Evolutionary conservation across 2,113 vertebrate species (phyloP).

Genomic region (Nothobranchius furzeri): DNA sequence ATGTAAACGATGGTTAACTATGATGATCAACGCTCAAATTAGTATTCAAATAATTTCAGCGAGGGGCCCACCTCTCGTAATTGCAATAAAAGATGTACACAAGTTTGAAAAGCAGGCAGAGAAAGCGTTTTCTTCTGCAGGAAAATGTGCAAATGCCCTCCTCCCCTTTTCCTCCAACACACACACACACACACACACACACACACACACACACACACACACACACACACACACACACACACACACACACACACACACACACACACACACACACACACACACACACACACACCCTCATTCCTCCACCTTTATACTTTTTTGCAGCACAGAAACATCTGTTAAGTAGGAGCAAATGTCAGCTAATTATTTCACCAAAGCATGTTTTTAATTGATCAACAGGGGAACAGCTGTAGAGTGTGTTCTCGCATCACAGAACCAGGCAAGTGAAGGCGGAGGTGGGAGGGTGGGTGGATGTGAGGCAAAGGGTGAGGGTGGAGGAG

Average conservation of each 20-base stretch:
- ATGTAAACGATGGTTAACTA: conserved; percentile 74
- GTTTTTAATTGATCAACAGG: conserved; percentile 82
- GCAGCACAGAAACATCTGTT: conserved; percentile 75
- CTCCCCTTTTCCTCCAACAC: conserved; percentile 6
- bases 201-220: conserved; percentile 8
- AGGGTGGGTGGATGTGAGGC: background rate
- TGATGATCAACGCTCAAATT: conserved; percentile 69
- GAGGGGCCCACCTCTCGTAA: conserved; percentile 72
- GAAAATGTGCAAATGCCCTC: conserved; percentile 30
- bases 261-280: conserved; percentile 1
- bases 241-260: conserved; percentile 2
- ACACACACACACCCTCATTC: conserved; percentile 22
- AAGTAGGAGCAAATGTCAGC: conserved; percentile 79
- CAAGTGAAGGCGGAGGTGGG: conserved; percentile 37
- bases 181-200: background rate
- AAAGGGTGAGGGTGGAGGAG: too few species aligned
- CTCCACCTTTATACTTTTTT: conserved; percentile 67
- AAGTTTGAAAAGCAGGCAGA: conserved; percentile 65
- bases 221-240: conserved; percentile 6
- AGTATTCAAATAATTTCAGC: conserved; percentile 66
- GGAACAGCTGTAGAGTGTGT: conserved; percentile 74
- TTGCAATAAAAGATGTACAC: conserved; percentile 72
- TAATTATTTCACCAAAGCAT: conserved; percentile 80
- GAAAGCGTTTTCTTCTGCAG: conserved; percentile 38
- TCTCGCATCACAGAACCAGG: conserved; percentile 51